Evolutionary conservation across 2,797 vertebrate genomes (phyloP).

Genomic region (Bradypodion pumilum): DNA sequence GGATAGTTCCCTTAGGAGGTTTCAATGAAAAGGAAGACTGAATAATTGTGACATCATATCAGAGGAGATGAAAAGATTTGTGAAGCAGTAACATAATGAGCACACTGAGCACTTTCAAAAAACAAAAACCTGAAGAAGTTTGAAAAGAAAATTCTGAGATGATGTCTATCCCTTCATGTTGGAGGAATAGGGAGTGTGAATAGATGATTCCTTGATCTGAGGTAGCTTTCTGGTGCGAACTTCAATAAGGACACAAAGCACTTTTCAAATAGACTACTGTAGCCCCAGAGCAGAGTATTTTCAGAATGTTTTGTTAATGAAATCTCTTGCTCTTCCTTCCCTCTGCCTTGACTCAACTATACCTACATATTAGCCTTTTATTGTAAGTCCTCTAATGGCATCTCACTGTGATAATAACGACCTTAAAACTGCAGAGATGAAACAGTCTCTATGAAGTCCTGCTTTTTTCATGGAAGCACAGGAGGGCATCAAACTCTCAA

Average conservation of each 20-base stretch:
- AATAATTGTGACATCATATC: background rate
- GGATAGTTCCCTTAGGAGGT: background rate
- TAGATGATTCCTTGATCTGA: no score
- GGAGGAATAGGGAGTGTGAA: background rate
- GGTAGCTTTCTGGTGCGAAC: background rate
- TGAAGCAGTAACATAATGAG: background rate
- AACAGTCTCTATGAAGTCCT: no score
- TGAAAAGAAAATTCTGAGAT: slow-evolving; percentile 2
- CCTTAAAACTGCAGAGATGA: background rate
- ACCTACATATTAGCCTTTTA: no score
- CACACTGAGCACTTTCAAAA: slow-evolving; percentile 1
- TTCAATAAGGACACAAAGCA: background rate
- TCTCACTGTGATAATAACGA: no score
- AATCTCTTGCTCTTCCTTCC: no score
- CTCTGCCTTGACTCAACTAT: no score
- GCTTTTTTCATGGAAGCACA: no score
- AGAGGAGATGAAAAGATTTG: slow-evolving; percentile 6
- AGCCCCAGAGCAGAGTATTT: background rate
- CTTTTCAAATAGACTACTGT: background rate
- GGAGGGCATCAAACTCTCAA: no score
- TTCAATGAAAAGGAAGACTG: background rate
- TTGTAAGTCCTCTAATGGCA: background rate
- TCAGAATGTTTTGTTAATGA: no score
- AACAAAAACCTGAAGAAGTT: background rate
- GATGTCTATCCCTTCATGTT: slow-evolving; percentile 7